phyloP scores from a whole-genome alignment of 2,888 invertebrate genomes.

The Selenia dentaria region DNA sequence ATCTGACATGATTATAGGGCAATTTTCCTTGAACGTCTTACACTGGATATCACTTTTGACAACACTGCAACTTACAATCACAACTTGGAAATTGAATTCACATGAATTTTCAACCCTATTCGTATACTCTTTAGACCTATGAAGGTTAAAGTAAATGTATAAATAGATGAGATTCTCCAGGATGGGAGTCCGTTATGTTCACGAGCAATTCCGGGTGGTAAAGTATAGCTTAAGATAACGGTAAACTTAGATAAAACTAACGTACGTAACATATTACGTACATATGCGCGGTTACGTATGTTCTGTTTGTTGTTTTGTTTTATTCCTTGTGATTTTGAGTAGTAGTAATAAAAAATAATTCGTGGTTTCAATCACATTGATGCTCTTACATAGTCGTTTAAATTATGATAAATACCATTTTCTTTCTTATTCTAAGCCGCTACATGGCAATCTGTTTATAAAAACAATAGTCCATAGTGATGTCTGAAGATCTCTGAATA shows the following conservation, averaged over 20 bases:
- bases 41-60: conserved; percentile 46
- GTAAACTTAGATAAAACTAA: conserved; percentile 38
- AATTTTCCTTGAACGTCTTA: conserved; percentile 51
- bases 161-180: conserved; percentile 17
- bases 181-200: conserved; percentile 49
- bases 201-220: conserved; percentile 57
- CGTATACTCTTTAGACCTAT: not conserved
- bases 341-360: too few relatives aligned
- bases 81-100: not conserved
- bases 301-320: conserved; percentile 20
- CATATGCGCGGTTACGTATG: conserved; percentile 2
- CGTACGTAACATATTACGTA: conserved; percentile 22
- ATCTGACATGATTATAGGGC: conserved; percentile 48
- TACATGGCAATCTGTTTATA: too few relatives aligned
- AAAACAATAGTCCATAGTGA: too few relatives aligned
- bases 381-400: too few relatives aligned
- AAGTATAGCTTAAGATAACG: conserved; percentile 56
- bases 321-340: too few relatives aligned
- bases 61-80: conserved; percentile 12
- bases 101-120: conserved; percentile 27
- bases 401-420: too few relatives aligned
- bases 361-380: too few relatives aligned
- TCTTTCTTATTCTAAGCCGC: too few relatives aligned
- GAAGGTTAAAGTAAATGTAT: not conserved
- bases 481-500: too few relatives aligned